Evolutionary conservation across 1,140 invertebrate genomes (phyloP), one percentile per base, ranked within the genome.

Genomic region (Polyergus mexicanus): DNA sequence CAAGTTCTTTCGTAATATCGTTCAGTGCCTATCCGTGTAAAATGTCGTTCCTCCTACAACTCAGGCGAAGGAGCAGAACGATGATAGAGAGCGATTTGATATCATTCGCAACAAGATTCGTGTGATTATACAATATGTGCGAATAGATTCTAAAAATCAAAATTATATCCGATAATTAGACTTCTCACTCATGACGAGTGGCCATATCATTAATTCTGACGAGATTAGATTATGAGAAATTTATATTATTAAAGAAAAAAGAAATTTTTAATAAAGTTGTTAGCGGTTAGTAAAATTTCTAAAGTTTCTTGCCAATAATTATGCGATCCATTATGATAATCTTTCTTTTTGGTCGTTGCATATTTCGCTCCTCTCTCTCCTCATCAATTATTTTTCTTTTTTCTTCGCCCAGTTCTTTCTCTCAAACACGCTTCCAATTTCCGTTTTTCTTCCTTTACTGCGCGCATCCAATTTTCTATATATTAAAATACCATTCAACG

Each of bases 401-500:
- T 83, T 83, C n/a, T 65, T 77, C 47, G 10, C 10, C n/a, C 84
- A 60, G 47, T 89, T 84, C 51, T 89, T 86, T 84, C 62, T 54
- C 28, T 74, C 74, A 77, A 28, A 38, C 41, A 28, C 11, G n/a
- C 56, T 56, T 69, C 54, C 68, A 71, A 56, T 22, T 66, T 54
- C 38, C 16, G 16, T 60, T 72, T 58, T 32, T n/a, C 3, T 44
- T 83, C 41, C 28, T 80, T 32, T 41, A 80, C 65, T 56, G 22
- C 56, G 38, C 47, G 16, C 32, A 78, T 63, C 22, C 63, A 47
- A 8, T 74, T 60, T 83, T 69, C 28, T 68, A 69, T 86, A 86
- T 77, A 86, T 81, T 86, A 86, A 86, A 86, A 71, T 86, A 86
- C 71, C 69, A 81, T 69, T 86, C 84, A 44, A 86, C 51, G 38